Evolutionary conservation across 2,888 invertebrate genomes (phyloP).

Genomic region (Celastrina argiolus): DNA sequence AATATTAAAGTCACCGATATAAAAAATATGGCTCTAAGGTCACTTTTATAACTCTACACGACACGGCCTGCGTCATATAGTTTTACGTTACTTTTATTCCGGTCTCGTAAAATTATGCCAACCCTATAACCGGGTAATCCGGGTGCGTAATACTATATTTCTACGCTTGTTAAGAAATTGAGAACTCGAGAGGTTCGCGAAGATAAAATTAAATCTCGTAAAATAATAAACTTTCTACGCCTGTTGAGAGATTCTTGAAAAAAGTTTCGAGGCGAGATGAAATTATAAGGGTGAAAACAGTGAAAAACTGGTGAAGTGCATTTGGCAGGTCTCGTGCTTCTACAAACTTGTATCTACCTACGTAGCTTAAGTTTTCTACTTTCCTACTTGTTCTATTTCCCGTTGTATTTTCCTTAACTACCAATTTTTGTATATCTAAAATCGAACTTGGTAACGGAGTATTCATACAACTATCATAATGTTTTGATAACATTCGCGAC

Average conservation of each 20-base stretch:
- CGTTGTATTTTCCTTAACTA: not conserved
- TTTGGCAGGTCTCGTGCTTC: not conserved
- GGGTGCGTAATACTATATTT: not conserved
- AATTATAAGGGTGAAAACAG: not conserved
- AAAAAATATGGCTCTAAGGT: not conserved
- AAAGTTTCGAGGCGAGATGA: not conserved
- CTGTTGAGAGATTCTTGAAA: not conserved
- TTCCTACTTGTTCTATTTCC: not conserved
- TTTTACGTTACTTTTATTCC: slow-evolving; percentile 7
- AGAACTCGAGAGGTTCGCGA: not conserved
- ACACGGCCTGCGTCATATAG: not conserved
- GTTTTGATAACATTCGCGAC: too few species aligned
- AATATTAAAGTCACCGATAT: not conserved
- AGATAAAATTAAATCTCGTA: slow-evolving; percentile 7
- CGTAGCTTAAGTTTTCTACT: not conserved
- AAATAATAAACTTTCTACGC: not conserved
- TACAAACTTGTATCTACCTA: not conserved
- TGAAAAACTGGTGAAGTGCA: not conserved
- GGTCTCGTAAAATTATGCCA: not conserved
- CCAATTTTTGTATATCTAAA: too few species aligned
- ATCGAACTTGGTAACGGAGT: too few species aligned
- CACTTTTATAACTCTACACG: slow-evolving; percentile 1
- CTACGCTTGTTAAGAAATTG: slow-evolving; percentile 1
- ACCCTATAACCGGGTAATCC: not conserved
- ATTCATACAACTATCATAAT: too few species aligned